Conservation (phyloP, 2,113 vertebrate genomes). For the Nothocercus julius region DNA sequence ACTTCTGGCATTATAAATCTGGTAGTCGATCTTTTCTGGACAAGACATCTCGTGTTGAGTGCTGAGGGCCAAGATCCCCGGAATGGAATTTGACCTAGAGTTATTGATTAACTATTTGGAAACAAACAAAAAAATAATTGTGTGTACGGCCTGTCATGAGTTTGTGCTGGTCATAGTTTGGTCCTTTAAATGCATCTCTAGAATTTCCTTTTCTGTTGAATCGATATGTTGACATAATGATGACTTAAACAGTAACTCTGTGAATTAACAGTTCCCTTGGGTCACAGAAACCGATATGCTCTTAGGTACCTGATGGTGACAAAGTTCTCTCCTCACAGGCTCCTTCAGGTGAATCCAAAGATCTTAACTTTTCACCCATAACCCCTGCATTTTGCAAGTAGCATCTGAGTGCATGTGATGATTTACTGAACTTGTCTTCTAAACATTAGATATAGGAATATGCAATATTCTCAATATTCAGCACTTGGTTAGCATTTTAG, state of each 20-base stretch:
- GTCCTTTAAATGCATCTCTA: not conserved
- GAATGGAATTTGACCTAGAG: not conserved
- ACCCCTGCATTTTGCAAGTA: too few species aligned
- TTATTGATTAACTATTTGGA: fast-evolving
- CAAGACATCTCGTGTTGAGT: not conserved
- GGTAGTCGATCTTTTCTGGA: not conserved
- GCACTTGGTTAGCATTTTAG: not conserved
- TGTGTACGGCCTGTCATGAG: not conserved
- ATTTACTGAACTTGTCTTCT: not conserved
- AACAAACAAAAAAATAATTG: not conserved
- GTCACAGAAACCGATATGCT: not conserved
- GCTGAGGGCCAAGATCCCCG: not conserved
- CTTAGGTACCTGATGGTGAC: not conserved
- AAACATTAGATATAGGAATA: not conserved
- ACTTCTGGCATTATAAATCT: not conserved
- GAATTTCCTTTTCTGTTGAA: not conserved
- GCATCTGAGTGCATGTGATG: not conserved
- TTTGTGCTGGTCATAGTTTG: not conserved
- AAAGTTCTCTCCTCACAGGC: not conserved
- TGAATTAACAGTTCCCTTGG: not conserved
- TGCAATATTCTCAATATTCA: not conserved
- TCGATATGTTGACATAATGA: not conserved
- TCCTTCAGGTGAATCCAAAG: not conserved
- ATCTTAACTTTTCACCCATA: too few species aligned
- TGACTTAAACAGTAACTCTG: not conserved